phyloP scores from a whole-genome alignment of 1,140 invertebrate genomes.

The Chionoecetes opilio region DNA sequence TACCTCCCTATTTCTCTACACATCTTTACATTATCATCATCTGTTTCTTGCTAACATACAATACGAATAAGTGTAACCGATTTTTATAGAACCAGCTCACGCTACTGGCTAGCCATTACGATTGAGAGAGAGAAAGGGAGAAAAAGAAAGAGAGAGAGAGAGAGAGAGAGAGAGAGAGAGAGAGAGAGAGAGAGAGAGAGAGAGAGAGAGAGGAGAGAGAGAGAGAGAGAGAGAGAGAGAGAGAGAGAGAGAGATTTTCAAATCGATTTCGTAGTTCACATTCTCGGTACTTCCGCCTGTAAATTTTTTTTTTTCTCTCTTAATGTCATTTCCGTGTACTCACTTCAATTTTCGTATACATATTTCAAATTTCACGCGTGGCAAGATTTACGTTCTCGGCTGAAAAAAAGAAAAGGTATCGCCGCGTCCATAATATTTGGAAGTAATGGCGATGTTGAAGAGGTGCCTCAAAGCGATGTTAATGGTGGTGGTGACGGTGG shows the following conservation, averaged over 20 bases:
- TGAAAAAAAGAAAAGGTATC: background rate
- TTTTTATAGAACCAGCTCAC: too few species aligned
- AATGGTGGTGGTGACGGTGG: too few species aligned
- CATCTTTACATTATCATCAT: too few species aligned
- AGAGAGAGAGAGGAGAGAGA: background rate
- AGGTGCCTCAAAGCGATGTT: too few species aligned
- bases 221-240: conserved; percentile 5
- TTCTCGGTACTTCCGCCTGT: background rate
- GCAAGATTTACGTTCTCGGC: conserved; percentile 10
- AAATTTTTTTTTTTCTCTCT: background rate
- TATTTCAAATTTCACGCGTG: background rate
- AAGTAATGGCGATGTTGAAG: background rate
- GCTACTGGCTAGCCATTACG: too few species aligned
- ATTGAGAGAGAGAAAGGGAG: background rate
- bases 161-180: background rate
- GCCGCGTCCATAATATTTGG: background rate
- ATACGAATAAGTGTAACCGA: too few species aligned
- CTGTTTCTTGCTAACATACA: too few species aligned
- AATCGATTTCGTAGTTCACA: background rate
- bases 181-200: conserved; percentile 4
- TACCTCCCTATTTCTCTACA: too few species aligned
- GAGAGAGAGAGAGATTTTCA: background rate
- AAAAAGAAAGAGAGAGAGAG: background rate
- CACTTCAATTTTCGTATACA: background rate
- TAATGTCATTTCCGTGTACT: background rate